phyloP scores from a whole-genome alignment of 1,140 invertebrate genomes.

The Drosophila ohnishii region DNA sequence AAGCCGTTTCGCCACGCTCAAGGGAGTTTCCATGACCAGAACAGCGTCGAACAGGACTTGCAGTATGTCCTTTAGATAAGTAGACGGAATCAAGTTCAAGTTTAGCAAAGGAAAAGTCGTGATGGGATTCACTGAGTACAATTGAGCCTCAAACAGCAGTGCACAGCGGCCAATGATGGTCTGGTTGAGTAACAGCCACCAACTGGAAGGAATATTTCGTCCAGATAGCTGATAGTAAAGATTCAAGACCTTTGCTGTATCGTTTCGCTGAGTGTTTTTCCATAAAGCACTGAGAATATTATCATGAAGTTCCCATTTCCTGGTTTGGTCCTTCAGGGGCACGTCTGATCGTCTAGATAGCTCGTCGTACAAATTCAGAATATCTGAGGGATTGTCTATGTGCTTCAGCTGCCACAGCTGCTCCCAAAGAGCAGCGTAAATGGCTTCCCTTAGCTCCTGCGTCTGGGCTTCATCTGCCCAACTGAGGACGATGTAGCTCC shows the following conservation, averaged over 20 bases:
- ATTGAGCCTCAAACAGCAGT: slow-evolving; percentile 57
- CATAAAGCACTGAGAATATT: slow-evolving; percentile 59
- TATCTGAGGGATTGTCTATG: background rate
- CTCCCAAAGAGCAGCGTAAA: slow-evolving; percentile 4
- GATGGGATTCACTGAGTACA: slow-evolving; percentile 40
- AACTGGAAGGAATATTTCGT: slow-evolving; percentile 26
- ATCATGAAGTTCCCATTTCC: slow-evolving; percentile 45
- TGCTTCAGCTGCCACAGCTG: background rate
- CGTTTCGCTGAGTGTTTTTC: slow-evolving; percentile 52
- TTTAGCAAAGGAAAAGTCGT: slow-evolving; percentile 37
- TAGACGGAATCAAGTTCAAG: slow-evolving; percentile 6
- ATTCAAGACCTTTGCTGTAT: slow-evolving; percentile 46
- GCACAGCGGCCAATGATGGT: slow-evolving; percentile 47
- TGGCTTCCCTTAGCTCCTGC: background rate
- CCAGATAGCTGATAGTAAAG: slow-evolving; percentile 38
- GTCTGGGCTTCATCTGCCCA: slow-evolving; percentile 31
- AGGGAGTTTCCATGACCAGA: slow-evolving; percentile 42
- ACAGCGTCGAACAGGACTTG: slow-evolving; percentile 46
- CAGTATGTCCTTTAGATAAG: slow-evolving; percentile 54
- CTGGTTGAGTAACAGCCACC: slow-evolving; percentile 5
- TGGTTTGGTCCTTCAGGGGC: background rate
- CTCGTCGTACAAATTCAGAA: background rate
- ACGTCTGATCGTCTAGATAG: background rate
- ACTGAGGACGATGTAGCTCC: slow-evolving; percentile 33
- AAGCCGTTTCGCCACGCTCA: slow-evolving; percentile 56